Evolutionary conservation across 2,797 vertebrate genomes (phyloP).

Genomic region (Poecilia wingei): DNA sequence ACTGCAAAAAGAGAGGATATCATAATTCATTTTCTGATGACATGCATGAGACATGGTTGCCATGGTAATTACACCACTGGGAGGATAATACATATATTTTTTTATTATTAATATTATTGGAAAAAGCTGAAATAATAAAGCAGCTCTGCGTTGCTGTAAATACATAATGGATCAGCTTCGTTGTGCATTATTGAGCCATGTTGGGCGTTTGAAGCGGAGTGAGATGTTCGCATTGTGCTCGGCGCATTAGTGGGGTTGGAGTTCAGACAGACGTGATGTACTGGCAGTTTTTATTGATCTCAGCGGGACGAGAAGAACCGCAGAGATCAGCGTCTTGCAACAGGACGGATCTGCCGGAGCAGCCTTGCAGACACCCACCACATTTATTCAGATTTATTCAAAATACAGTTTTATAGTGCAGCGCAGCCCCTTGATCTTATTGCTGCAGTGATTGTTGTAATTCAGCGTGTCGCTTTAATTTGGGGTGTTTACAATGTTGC

Average conservation of each 20-base stretch:
- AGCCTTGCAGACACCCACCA: background rate
- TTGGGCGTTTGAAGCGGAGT: background rate
- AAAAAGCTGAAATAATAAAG: slow-evolving; percentile 14
- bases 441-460: background rate
- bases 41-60: slow-evolving; percentile 46
- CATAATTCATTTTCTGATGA: slow-evolving; percentile 70
- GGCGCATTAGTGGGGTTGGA: background rate
- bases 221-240: background rate
- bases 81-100: background rate
- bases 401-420: background rate
- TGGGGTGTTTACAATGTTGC: background rate
- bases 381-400: background rate
- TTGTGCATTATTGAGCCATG: slow-evolving; percentile 2
- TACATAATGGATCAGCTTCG: background rate
- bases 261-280: background rate
- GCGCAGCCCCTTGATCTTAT: background rate
- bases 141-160: background rate
- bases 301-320: background rate
- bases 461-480: background rate
- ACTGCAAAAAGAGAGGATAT: slow-evolving; percentile 17
- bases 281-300: background rate
- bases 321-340: background rate
- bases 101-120: background rate
- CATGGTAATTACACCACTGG: slow-evolving; percentile 20
- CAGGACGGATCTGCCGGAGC: too few relatives aligned